Evolutionary conservation across 2,113 vertebrate species (phyloP), one percentile per base, ranked within the genome.

Genomic region (Lycaon pictus): DNA sequence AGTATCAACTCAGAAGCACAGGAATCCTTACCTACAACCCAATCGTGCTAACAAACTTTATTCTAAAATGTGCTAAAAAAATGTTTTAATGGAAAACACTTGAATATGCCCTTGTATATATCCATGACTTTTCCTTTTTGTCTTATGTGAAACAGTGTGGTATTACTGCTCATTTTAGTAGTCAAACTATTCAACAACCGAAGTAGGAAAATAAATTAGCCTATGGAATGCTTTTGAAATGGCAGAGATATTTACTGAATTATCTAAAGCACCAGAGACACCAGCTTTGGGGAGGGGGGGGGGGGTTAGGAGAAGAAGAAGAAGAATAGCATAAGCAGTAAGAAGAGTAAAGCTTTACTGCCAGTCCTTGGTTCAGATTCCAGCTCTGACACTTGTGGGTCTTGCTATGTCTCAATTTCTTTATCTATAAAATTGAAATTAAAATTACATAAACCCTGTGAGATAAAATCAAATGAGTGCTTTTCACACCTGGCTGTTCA

Each of bases 401-500:
- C 86, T 74, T 92, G n/a, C 15, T 65, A 62, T 11, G 43, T 93
- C 65, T 93, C 92, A 82, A 77, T 62, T 92, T 93, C 62, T 90
- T 76, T 88, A 95, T 80, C 51, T 87, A 74, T 69, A 97, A 89
- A 97, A 79, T 51, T 69, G 67, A 37, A 10, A 63, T 83, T 79
- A 69, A 16, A 77, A 97, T 20, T 87, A 92, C 13, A 95, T 35
- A 76, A 77, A 93, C 22, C 9, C 32, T 84, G 7, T 89, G 35
- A 96, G 65, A n/a, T 88, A 95, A 96, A 89, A 96, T 53, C 84
- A 88, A 90, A 93, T 67, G 35, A 90, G 35, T 84, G 13, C 8
- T 97, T 85, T 86, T 15, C 72, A 89, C 3, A 92, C 5, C 20
- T 81, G 25, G 63, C 29, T 85, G 4, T 25, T 88, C 13, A 93